phyloP scores from a whole-genome alignment of 2,113 vertebrate species.

The Ciconia stormi region DNA sequence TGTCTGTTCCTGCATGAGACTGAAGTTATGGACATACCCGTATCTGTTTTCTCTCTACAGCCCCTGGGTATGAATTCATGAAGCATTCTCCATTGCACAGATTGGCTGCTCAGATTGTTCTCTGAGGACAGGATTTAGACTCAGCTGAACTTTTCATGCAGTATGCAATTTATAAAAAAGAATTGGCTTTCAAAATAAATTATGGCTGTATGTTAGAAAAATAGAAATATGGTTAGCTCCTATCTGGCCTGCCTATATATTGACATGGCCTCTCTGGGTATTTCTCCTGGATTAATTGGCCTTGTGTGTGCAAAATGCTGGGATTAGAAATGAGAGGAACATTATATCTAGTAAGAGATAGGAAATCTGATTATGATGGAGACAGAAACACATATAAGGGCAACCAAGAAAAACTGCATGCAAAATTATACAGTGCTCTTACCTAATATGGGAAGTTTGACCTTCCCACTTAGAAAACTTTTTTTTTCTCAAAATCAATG shows the following conservation, averaged over 20 bases:
- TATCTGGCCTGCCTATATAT: background rate
- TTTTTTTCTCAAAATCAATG: background rate
- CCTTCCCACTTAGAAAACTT: background rate
- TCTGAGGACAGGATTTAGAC: constrained; percentile 21
- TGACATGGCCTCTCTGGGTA: background rate
- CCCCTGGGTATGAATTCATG: background rate
- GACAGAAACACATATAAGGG: background rate
- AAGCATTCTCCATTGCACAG: background rate
- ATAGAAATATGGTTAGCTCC: background rate
- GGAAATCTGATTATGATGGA: background rate
- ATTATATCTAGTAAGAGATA: background rate
- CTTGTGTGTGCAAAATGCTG: background rate
- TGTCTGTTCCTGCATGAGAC: background rate
- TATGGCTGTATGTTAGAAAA: background rate
- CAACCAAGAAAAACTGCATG: background rate
- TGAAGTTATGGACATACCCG: background rate
- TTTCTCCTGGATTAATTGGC: background rate
- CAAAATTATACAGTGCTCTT: background rate
- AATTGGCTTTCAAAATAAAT: constrained; percentile 33
- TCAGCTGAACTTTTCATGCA: background rate
- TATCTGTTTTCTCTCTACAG: background rate
- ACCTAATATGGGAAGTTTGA: background rate
- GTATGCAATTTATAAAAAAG: background rate
- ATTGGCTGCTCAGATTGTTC: background rate
- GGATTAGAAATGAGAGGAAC: background rate